Evolutionary conservation across 2,797 vertebrate genomes (phyloP), one percentile per base, ranked within the genome.

Genomic region (Eptatretus atami): DNA sequence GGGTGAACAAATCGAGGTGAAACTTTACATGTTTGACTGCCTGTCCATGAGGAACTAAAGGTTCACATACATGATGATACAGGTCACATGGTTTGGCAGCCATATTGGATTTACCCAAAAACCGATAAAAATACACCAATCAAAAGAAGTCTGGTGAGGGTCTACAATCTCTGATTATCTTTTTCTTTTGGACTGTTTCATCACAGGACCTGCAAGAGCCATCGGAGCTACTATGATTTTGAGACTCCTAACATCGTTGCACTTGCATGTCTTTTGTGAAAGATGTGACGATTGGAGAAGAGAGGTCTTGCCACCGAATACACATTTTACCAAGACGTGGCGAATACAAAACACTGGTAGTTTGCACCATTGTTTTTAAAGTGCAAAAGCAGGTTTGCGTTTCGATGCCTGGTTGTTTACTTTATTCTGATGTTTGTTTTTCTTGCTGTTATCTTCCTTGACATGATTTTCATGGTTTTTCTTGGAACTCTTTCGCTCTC

Each of bases 281-380:
- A 78, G 92, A 98, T 69, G 90, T 98, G 74, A 98, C 90, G 65
- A 95, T 98, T 71, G 92, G 92, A 63, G 92, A 98, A 77, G 92
- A 90, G 92, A 67, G 92, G 70, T 98, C 90, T 2, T 98, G 68
- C 92, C 92, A 74, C 92, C 92, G 52, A 86, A 98, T 66, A 98
- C 92, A 65, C 81, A 83, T 65, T 98, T 98, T 76, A 86, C 86
- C 67, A 98, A 98, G 76, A 98, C 92, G 1, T 98, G 92, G 92
- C 81, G 92, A 74, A 93, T 98, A 82, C 87, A 96, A 69, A 98
- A 98, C 75, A 86, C 90, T 73, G 92, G 92, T 95, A 74, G 71
- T 69, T 13, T 61, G 15, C 55, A 19, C 53, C 19, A 63, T 44
- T 44, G 31, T 19, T 19, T 19, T 19, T 19, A 19, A 19, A 19